Base-by-base conservation (phyloP, 2,797 vertebrate genomes). In the Sebastolobus alascanus region DNA sequence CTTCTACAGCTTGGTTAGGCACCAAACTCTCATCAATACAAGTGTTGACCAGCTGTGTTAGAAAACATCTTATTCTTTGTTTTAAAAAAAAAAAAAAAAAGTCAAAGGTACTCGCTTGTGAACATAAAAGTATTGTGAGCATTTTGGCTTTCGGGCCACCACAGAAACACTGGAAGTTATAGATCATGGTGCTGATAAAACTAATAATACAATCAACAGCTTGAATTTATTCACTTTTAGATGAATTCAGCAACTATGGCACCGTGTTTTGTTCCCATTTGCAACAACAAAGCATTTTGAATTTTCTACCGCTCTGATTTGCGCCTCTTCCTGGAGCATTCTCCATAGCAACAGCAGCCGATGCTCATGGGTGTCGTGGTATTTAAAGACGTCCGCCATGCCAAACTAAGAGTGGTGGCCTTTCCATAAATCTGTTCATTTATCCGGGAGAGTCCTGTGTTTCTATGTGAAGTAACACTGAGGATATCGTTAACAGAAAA, bases 291-390 rank as follows among this genome's bases (percentile, higher is more conserved):
- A 52, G 25, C 8, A 8, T 22, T 73, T 77, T 68, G 6, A 35
- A 75, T 77, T 68, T 27, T 29, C n/a, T 9, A 4, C 52, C 27
- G 6, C 43, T 43, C 16, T 31, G 6, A 63, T 31, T 73, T 2
- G 1, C 1, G 3, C 12, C 13, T 25, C 56, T 58, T 16, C 27
- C 12, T 20, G 16, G 27, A 20, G 37, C 33, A 13, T 27, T 72
- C 46, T 50, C 61, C 29, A 52, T 63, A 13, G 68, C 68, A 68
- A 29, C 56, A 37, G 54, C 46, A 75, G 59, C 68, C 4, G 1
- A 6, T 27, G 22, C 33, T 81, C 13, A 31, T 13, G 61, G 50
- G 27, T 55, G 20, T 35, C n/a, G 22, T 22, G 10, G 31, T 52
- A 31, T 59, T 52, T 40, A 20, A 13, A 33, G 75, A 12, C 10